These are phyloP conservation scores for Amphiura filiformis DNA, from an alignment of 35 echinoderm and acorn worm species.

Conservation along the genomic window DNA sequence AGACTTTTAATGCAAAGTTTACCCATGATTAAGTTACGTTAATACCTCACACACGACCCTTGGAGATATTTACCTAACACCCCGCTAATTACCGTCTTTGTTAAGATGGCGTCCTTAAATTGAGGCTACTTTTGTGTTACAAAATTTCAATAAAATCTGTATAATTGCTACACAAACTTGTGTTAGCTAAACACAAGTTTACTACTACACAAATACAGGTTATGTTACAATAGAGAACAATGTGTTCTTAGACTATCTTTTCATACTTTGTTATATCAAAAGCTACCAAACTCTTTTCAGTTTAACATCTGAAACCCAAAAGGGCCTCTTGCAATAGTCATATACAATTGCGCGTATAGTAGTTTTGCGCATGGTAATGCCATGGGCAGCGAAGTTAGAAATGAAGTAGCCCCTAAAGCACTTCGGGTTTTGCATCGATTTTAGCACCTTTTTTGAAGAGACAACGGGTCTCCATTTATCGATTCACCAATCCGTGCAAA, in stretches of 20 bases:
- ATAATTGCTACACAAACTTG: not conserved
- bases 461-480: not conserved
- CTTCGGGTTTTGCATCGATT: not conserved
- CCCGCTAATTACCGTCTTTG: not conserved
- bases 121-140: not conserved
- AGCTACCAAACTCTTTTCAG: not conserved
- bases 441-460: not conserved
- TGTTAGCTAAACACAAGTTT: not conserved
- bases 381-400: not conserved
- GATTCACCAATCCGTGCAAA: conserved; percentile 3
- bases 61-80: not conserved
- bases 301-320: not conserved
- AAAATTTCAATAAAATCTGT: not conserved
- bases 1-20: not conserved
- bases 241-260: not conserved
- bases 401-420: not conserved
- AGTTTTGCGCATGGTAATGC: not conserved
- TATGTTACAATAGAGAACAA: not conserved
- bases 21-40: not conserved
- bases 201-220: not conserved
- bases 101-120: not conserved
- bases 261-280: no score
- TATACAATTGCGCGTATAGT: not conserved
- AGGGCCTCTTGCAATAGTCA: not conserved
- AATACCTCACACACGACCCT: not conserved